These are phyloP conservation scores for Garra rufa DNA, from an alignment of 2,113 vertebrate species.

Conservation along the genomic window DNA sequence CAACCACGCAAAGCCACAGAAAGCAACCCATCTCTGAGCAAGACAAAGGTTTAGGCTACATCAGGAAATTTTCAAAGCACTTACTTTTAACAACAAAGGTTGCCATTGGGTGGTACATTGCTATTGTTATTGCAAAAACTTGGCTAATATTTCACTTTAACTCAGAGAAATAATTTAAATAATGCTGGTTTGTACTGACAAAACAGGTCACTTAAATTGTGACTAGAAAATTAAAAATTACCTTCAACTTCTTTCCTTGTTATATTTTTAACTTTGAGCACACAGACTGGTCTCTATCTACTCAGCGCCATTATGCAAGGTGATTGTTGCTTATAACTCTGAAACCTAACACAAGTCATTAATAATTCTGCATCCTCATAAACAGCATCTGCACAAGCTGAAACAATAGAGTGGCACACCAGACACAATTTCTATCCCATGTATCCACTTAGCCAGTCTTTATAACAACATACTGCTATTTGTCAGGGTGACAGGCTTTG, in stretches of 20 bases:
- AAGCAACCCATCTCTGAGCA: neutral
- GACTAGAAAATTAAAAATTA: neutral
- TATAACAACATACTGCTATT: neutral
- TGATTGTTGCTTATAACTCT: neutral
- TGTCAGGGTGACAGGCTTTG: conserved; percentile 8
- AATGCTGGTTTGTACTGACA: too few relatives aligned
- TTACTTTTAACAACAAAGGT: neutral
- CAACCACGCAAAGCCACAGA: conserved; percentile 6
- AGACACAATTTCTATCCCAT: neutral
- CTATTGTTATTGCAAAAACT: neutral
- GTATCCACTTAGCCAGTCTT: neutral
- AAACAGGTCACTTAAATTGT: too few relatives aligned
- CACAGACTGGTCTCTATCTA: neutral
- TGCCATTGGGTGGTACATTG: neutral
- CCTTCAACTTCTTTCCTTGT: neutral
- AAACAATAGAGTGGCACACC: neutral
- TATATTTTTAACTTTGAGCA: conserved; percentile 1
- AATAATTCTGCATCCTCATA: conserved; percentile 17
- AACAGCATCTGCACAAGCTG: neutral
- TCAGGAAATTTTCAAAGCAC: neutral
- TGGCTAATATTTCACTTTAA: neutral
- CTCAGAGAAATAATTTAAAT: too few relatives aligned
- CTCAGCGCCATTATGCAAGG: neutral
- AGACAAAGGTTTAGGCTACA: neutral
- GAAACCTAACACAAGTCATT: conserved; percentile 2